phyloP scores from a whole-genome alignment of 2,113 vertebrate species.

The Heptranchias perlo region DNA sequence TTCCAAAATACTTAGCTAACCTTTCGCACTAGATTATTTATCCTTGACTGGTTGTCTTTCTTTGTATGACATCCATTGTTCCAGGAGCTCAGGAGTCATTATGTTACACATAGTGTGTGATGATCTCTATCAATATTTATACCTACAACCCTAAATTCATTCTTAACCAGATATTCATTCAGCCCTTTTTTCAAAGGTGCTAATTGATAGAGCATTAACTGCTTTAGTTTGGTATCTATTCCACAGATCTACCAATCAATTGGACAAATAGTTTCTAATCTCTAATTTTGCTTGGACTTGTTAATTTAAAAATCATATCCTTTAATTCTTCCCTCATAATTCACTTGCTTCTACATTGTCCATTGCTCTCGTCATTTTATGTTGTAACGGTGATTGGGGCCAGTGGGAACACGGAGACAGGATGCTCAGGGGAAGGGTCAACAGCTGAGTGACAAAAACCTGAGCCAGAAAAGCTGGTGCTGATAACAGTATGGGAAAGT shows the following conservation, averaged over 20 bases:
- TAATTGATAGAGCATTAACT: background rate
- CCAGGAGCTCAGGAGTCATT: background rate
- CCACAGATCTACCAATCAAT: background rate
- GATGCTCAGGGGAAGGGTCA: too few relatives aligned
- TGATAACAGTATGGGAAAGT: too few relatives aligned
- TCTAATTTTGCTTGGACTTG: background rate
- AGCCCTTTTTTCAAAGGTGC: background rate
- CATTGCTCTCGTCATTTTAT: too few relatives aligned
- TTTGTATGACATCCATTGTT: background rate
- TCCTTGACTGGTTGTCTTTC: too few relatives aligned
- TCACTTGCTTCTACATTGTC: too few relatives aligned
- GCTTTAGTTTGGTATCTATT: background rate
- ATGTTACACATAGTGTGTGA: background rate
- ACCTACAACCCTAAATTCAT: background rate
- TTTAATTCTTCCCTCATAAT: background rate
- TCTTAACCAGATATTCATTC: background rate
- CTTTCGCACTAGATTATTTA: too few relatives aligned
- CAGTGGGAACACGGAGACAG: too few relatives aligned
- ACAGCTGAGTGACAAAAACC: too few relatives aligned
- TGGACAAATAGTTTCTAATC: background rate
- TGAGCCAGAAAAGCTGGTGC: too few relatives aligned
- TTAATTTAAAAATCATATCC: background rate
- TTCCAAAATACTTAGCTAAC: too few relatives aligned
- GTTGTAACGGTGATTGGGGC: too few relatives aligned
- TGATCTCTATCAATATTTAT: background rate